These are phyloP conservation scores for Campylorhamphus procurvoides DNA, from an alignment of 2,113 vertebrate genomes.

Conservation along the genomic window DNA sequence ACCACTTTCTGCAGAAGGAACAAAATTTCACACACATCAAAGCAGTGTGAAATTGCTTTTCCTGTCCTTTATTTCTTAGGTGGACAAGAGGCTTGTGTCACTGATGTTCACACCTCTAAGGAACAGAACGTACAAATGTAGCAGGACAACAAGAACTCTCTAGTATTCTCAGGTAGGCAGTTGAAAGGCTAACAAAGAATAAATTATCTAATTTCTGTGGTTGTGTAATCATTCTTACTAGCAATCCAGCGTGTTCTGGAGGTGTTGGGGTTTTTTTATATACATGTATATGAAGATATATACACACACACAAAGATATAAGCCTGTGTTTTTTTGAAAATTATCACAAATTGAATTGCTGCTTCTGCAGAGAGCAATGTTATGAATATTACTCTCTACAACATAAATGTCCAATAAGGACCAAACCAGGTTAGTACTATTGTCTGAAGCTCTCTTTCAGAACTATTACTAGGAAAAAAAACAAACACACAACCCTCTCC, in stretches of 20 bases:
- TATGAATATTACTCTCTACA: neutral
- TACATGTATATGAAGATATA: neutral
- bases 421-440: neutral
- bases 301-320: no score
- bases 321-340: neutral
- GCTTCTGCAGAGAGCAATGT: neutral
- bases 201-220: neutral
- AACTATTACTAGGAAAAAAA: neutral
- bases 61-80: neutral
- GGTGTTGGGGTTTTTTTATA: neutral
- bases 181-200: neutral
- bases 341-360: neutral
- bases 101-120: neutral
- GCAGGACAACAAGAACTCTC: neutral
- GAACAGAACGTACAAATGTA: neutral
- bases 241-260: neutral
- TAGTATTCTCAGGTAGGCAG: neutral
- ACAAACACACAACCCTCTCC: neutral
- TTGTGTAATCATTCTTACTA: neutral
- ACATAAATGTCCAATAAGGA: neutral
- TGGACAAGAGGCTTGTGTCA: neutral
- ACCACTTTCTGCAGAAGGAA: slow-evolving; percentile 67
- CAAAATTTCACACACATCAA: slow-evolving; percentile 13
- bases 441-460: neutral
- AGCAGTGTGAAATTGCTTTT: neutral